phyloP scores from a whole-genome alignment of 2,113 vertebrate species.

The Craseonycteris thonglongyai region DNA sequence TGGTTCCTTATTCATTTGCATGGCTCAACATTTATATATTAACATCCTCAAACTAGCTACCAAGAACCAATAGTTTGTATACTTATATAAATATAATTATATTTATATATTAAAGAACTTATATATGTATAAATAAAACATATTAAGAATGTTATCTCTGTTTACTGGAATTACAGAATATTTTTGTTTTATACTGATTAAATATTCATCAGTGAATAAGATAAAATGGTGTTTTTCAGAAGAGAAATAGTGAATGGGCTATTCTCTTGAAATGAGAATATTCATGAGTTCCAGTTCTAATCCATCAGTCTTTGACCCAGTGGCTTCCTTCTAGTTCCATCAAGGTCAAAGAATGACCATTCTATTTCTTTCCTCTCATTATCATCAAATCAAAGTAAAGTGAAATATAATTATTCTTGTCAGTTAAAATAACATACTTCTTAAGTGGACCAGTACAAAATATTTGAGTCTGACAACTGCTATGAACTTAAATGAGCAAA shows the following conservation, averaged over 20 bases:
- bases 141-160: background rate
- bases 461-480: background rate
- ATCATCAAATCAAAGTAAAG: background rate
- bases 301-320: background rate
- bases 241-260: background rate
- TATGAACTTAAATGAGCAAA: background rate
- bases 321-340: background rate
- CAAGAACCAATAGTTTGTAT: background rate
- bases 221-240: background rate
- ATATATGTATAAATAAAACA: background rate
- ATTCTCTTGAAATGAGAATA: background rate
- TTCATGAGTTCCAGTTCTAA: background rate
- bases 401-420: background rate
- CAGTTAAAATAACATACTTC: background rate
- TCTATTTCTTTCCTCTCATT: background rate
- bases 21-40: background rate
- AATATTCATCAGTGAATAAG: background rate
- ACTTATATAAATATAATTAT: background rate
- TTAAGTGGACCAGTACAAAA: background rate
- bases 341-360: background rate
- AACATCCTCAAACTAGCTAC: background rate
- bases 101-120: background rate
- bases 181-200: constrained; percentile 22
- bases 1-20: background rate
- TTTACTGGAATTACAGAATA: background rate